Conservation (phyloP, 2,797 vertebrate species). For the Poeciliopsis paucimaculata region DNA sequence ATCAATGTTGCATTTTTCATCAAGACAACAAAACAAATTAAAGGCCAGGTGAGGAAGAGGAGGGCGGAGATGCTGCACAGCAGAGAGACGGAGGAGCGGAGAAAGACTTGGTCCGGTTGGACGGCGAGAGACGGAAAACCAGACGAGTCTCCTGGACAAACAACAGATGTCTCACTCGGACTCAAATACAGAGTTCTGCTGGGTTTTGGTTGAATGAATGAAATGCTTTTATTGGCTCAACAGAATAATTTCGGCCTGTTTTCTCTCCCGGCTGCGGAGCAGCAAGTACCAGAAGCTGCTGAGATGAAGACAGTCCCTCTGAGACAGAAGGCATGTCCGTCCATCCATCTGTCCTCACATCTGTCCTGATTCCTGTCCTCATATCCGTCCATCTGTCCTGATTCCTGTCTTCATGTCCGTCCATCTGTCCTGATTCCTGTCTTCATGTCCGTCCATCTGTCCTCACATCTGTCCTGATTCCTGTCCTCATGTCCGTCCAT, state of each 20-base stretch:
- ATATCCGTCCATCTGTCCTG: slow-evolving; percentile 30
- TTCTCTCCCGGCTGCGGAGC: slow-evolving; percentile 33
- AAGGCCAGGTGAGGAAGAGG: background rate
- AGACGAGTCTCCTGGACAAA: background rate
- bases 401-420: too few relatives aligned
- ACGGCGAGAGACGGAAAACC: background rate
- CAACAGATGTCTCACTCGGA: background rate
- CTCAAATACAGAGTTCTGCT: background rate
- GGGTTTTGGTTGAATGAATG: background rate
- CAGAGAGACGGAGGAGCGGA: background rate
- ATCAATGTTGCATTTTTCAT: background rate
- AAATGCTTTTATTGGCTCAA: background rate
- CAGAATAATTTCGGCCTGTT: slow-evolving; percentile 3
- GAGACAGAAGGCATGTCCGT: slow-evolving; percentile 89
- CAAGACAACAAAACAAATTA: background rate
- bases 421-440: slow-evolving; percentile 7
- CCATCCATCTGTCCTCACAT: slow-evolving; percentile 35
- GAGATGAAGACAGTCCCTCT: slow-evolving; percentile 87
- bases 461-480: slow-evolving; percentile 6
- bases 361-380: slow-evolving; percentile 15
- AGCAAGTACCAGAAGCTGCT: slow-evolving; percentile 90
- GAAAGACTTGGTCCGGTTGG: background rate
- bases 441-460: slow-evolving; percentile 30
- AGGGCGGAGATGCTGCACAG: background rate
- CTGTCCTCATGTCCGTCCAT: slow-evolving; percentile 29